A percentile compares a stretch with the other conserved stretches of the same genome.
Evolutionary conservation across 2,888 invertebrate species (phyloP).

Genomic region (Pemphredon lugubris): DNA sequence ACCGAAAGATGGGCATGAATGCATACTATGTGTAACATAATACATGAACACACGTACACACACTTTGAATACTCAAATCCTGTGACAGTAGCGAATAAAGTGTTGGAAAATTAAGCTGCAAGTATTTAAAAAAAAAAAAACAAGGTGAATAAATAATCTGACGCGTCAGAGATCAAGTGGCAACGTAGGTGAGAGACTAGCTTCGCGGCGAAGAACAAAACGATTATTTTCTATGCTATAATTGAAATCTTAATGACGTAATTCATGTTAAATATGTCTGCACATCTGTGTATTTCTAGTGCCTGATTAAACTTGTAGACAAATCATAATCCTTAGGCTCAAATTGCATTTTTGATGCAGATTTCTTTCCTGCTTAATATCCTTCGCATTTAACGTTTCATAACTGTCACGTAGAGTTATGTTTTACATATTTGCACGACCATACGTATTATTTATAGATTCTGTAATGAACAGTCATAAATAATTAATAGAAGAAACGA

Average conservation of each 20-base stretch:
- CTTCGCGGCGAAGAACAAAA: constrained; percentile 30
- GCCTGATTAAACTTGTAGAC: not conserved
- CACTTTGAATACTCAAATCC: not conserved
- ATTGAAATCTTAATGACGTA: constrained; percentile 30
- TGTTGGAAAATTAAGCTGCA: not conserved
- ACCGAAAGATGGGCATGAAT: not conserved
- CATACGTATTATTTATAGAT: too few relatives aligned
- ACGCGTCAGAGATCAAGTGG: constrained; percentile 36
- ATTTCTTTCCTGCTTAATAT: not conserved
- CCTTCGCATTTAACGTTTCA: not conserved
- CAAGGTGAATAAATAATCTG: constrained; percentile 31
- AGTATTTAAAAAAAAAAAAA: constrained; percentile 23
- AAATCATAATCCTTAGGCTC: not conserved
- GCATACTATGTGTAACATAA: not conserved
- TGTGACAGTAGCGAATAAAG: not conserved
- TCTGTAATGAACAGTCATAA: too few relatives aligned
- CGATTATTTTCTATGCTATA: constrained; percentile 41
- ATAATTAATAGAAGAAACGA: too few relatives aligned
- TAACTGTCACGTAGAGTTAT: too few relatives aligned
- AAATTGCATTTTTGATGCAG: not conserved
- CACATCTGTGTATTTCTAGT: constrained; percentile 8
- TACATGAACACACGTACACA: not conserved
- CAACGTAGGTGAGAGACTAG: constrained; percentile 28
- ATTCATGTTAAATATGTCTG: constrained; percentile 27
- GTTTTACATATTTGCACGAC: too few relatives aligned